These are phyloP conservation scores for Choloepus didactylus DNA, from an alignment of 2,797 vertebrate genomes.

Conservation along the genomic window DNA sequence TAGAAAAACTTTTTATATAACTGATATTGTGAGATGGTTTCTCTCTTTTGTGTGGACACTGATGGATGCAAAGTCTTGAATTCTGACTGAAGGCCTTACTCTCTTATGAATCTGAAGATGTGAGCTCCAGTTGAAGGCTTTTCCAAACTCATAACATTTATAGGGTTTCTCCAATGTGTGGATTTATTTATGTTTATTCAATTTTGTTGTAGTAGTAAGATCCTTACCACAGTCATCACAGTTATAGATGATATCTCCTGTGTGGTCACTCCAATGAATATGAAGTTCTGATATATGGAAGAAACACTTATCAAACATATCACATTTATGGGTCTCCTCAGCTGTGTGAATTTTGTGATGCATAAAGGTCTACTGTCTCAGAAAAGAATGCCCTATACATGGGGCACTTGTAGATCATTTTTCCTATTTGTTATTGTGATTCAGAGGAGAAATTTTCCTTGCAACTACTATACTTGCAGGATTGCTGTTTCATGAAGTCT, in stretches of 20 bases:
- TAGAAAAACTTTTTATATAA: slow-evolving; percentile 65
- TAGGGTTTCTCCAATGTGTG: slow-evolving; percentile 83
- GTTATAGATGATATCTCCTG: slow-evolving; percentile 76
- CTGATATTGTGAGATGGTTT: slow-evolving; percentile 84
- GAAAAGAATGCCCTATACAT: too few species aligned
- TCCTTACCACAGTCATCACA: slow-evolving; percentile 83
- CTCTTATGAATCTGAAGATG: slow-evolving; percentile 82
- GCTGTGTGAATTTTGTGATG: too few species aligned
- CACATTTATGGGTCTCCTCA: too few species aligned
- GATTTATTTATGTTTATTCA: slow-evolving; percentile 81
- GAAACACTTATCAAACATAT: too few species aligned
- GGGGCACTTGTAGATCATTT: too few species aligned
- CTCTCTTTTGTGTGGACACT: slow-evolving; percentile 83
- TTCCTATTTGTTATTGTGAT: too few species aligned
- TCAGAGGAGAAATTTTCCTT: too few species aligned
- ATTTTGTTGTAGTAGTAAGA: slow-evolving; percentile 80
- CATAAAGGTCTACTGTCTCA: too few species aligned
- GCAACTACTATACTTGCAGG: too few species aligned
- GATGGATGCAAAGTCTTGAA: slow-evolving; percentile 84
- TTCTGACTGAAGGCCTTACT: slow-evolving; percentile 84
- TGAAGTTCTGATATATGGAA: too few species aligned
- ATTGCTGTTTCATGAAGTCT: too few species aligned
- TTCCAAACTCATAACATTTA: slow-evolving; percentile 82
- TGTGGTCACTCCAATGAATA: too few species aligned
- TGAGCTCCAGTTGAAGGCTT: slow-evolving; percentile 84